Evolutionary conservation across 2,797 vertebrate genomes (phyloP), one percentile per base, ranked within the genome.

Genomic region (Trematomus bernacchii): DNA sequence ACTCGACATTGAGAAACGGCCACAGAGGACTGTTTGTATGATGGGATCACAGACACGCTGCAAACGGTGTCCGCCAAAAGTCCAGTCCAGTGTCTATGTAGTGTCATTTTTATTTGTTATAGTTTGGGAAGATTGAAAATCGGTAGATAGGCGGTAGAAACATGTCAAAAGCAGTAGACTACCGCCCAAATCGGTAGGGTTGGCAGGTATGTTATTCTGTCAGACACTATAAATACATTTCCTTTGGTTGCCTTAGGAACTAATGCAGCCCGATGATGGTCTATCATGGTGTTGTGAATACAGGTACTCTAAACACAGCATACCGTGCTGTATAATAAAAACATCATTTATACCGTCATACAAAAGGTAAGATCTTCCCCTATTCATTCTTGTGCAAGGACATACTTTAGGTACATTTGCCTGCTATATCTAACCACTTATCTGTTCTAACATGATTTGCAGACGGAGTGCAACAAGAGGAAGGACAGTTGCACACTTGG

Each of bases 211-310:
- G 6, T 1, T 43, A 43, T 10, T 58, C 44, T 57, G 33, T 62
- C 58, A 48, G 46, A 19, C 23, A 61, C 61, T 55, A 13, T 43
- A 23, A 75, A 65, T 21, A 2, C 11, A 46, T 15, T 18, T n/a
- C 30, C 16, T 55, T 21, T 61, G n/a, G 78, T 76, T 76, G 42
- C 46, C 61, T 30, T 19, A 0, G 79, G 37, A 21, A 84, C 67
- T 77, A 50, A 64, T 61, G 50, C 54, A 66, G 12, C 47, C 47
- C 6, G 30, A 54, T 61, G 62, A 69, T n/a, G n/a, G n/a, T 62
- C 14, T 21, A 10, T 54, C 10, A 15, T 27, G 13, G 18, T 37
- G 43, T 58, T 71, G 62, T 55, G 4, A 69, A 53, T n/a, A 10
- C 21, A 69, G 27, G 16, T 47, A 21, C 21, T 53, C 7, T 14